Evolutionary conservation across 2,888 invertebrate species (phyloP), one percentile per base, ranked within the genome.

Genomic region (Orchestes rusci): DNA sequence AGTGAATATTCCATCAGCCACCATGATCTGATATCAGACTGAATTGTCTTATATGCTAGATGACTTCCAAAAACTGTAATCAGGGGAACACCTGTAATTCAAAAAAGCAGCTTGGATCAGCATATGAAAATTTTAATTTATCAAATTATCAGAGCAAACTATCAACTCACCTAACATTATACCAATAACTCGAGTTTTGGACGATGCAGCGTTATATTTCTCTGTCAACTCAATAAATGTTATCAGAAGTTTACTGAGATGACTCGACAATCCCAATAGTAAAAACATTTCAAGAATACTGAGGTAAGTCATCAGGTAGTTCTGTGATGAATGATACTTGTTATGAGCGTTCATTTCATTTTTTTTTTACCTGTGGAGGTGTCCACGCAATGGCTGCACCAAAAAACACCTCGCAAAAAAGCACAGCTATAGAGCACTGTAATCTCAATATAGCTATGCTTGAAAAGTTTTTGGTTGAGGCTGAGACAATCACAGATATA

Each of bases 211-310:
- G 53, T 69, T 70, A 2, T 73, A 70, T 38, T 76, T 65, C 32
- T 79, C 73, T 3, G 80, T 79, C 34, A 83, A 67, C 62, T 84
- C 82, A 0, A 82, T 79, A 55, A 82, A 83, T 51, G 84, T 73
- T 48, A 83, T 72, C 39, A 84, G 68, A 27, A 83, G 76, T 61
- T 80, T 81, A 29, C 83, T 82, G 48, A 84, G 75, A 51, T 84
- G 77, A 16, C 83, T 80, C 4, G 82, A 82, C 64, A 82, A 75
- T 1, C 78, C 80, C 10, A 80, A 69, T 61, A 82, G 73, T 59
- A 84, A 67, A 68, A 80, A 72, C 33, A 77, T 75, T 61, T 81
- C 79, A 56, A 82, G 65, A 43, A 75, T n/a, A n/a, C n/a, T n/a
- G n/a, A n/a, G n/a, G n/a, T n/a, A n/a, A n/a, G n/a, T n/a, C n/a